phyloP scores from a whole-genome alignment of 2,113 vertebrate genomes.

The Ancistrus triradiatus region DNA sequence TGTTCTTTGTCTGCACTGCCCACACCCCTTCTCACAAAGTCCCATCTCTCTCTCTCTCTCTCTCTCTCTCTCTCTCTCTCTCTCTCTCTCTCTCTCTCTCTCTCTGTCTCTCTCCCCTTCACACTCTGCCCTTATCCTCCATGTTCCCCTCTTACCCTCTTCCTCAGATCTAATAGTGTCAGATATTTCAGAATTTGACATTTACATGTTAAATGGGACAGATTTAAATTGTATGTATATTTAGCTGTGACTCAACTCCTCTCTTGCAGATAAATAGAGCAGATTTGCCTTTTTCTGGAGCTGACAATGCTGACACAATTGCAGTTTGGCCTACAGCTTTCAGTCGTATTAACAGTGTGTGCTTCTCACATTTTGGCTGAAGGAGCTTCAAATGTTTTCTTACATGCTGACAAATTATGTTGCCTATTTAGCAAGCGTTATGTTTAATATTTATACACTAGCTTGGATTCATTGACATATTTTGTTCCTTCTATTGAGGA shows the following conservation, averaged over 20 bases:
- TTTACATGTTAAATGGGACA: slow-evolving; percentile 19
- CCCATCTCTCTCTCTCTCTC: too few relatives aligned
- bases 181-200: slow-evolving; percentile 24
- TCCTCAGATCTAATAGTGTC: neutral
- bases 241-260: slow-evolving; percentile 25
- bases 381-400: too few relatives aligned
- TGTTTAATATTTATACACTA: too few relatives aligned
- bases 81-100: slow-evolving; percentile 31
- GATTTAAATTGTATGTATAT: slow-evolving; percentile 22
- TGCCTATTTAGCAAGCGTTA: too few relatives aligned
- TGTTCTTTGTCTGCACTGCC: slow-evolving; percentile 42
- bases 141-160: neutral
- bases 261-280: slow-evolving; percentile 25
- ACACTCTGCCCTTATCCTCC: slow-evolving; percentile 12
- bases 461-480: too few relatives aligned
- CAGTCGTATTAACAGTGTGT: slow-evolving; percentile 20
- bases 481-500: too few relatives aligned
- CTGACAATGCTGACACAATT: slow-evolving; percentile 5
- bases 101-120: slow-evolving; percentile 5
- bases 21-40: too few relatives aligned
- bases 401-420: too few relatives aligned
- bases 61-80: too few relatives aligned
- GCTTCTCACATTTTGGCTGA: too few relatives aligned
- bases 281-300: slow-evolving; percentile 1
- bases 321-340: slow-evolving; percentile 23